Conservation (phyloP, 2,797 vertebrate genomes). For the Crotalus adamanteus region DNA sequence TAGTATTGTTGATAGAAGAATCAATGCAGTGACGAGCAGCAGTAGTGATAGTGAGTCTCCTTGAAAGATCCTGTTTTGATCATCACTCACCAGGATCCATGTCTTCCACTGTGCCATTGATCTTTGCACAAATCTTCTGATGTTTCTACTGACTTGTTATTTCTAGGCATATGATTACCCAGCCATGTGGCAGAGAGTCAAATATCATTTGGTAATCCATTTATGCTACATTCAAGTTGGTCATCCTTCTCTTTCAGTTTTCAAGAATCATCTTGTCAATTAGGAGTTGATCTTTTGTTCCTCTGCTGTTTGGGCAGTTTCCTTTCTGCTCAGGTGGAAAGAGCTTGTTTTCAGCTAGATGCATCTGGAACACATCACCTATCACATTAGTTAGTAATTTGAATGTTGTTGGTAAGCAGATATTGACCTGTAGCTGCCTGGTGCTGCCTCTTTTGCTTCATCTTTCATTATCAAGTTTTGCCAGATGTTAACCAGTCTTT, state of each 20-base stretch:
- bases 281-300: background rate
- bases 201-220: background rate
- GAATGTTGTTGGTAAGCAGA: too few relatives aligned
- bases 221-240: background rate
- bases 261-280: background rate
- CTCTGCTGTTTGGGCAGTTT: background rate
- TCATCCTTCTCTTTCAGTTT: background rate
- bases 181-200: background rate
- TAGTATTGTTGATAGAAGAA: background rate
- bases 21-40: background rate
- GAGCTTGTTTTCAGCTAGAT: background rate
- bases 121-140: too few relatives aligned
- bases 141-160: background rate
- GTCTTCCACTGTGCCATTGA: too few relatives aligned
- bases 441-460: background rate
- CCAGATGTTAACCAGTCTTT: too few relatives aligned
- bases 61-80: too few relatives aligned
- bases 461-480: background rate
- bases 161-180: background rate
- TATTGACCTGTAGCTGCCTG: too few relatives aligned
- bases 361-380: too few relatives aligned
- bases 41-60: too few relatives aligned
- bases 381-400: too few relatives aligned
- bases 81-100: too few relatives aligned
- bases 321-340: background rate